Conservation (phyloP, 2,113 vertebrate species). For the Dendropsophus ebraccatus region DNA sequence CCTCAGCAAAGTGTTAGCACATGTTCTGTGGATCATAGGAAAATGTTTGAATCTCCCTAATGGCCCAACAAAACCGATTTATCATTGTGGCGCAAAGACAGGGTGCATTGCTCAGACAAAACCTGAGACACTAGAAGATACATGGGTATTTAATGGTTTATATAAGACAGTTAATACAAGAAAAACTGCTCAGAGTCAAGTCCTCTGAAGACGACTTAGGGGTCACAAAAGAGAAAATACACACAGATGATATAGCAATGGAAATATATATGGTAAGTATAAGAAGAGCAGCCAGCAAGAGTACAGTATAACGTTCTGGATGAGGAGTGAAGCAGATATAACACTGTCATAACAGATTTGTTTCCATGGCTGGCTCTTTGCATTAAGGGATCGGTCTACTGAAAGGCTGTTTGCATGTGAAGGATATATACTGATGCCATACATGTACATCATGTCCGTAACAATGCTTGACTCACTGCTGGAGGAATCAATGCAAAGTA, state of each 20-base stretch:
- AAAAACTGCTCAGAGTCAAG: conserved; percentile 38
- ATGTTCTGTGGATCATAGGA: conserved; percentile 51
- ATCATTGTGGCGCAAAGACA: conserved; percentile 49
- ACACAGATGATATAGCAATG: conserved; percentile 26
- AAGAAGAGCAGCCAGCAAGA: neutral
- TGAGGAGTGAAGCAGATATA: neutral
- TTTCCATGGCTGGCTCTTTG: conserved; percentile 23
- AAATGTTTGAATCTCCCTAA: conserved; percentile 47
- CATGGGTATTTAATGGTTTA: conserved; percentile 47
- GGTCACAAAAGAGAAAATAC: conserved; percentile 27
- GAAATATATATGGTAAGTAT: neutral
- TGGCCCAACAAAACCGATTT: conserved; percentile 49
- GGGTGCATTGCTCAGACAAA: conserved; percentile 41
- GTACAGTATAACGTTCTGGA: neutral
- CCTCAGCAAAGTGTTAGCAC: conserved; percentile 49
- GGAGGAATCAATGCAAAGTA: conserved; percentile 40
- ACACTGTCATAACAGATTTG: neutral
- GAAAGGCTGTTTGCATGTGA: conserved; percentile 32
- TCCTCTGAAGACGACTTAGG: conserved; percentile 26
- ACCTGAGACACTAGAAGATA: conserved; percentile 32
- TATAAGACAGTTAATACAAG: conserved; percentile 30
- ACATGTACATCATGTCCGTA: conserved; percentile 35
- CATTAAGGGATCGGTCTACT: conserved; percentile 4
- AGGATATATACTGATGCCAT: neutral
- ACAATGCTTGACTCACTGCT: conserved; percentile 14